Evolutionary conservation across 2,113 vertebrate genomes (phyloP), one percentile per base, ranked within the genome.

Genomic region (Grus americana): DNA sequence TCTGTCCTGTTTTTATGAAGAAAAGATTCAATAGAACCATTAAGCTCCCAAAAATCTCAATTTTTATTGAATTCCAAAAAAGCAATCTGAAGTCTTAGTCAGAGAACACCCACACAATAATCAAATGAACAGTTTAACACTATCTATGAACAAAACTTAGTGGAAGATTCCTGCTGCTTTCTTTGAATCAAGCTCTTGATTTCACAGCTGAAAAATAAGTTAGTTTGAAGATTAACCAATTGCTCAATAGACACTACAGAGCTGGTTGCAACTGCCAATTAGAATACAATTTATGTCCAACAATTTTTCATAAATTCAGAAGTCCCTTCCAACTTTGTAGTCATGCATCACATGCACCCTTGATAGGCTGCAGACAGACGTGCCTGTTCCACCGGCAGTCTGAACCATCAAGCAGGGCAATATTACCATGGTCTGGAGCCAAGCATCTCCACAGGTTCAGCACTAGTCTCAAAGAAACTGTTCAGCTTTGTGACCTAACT

Each of bases 11-110:
- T 91, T 84, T 73, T 52, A 70, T 24, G 20, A 75, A 71, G 30
- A 47, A 58, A 55, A 65, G 8, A 58, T 5, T 55, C 40, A 54
- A 20, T 3, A 52, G 8, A 72, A 42, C 6, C 4, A 32, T 76
- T 73, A 61, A 6, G 11, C 2, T 10, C 12, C 2, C 1, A 63
- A 40, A 47, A n/a, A 14, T 52, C 5, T n/a, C 1, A 15, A 15
- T 57, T 66, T 72, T 79, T 42, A 4, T 49, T 59, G 44, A 62
- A 63, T 76, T 75, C 7, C 7, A 52, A 52, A 74, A 34, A 24
- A 42, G 4, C 9, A 68, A 73, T 65, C 11, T 26, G 17, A 76
- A 73, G 8, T 59, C 24, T 63, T 34, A 79, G 32, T 47, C 47
- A 73, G 27, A 66, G 9, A 62, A 59, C 7, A 12, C 16, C 9